Base-by-base conservation (phyloP, 2,113 vertebrate genomes). In the Sinocyclocheilus maitianheensis region DNA sequence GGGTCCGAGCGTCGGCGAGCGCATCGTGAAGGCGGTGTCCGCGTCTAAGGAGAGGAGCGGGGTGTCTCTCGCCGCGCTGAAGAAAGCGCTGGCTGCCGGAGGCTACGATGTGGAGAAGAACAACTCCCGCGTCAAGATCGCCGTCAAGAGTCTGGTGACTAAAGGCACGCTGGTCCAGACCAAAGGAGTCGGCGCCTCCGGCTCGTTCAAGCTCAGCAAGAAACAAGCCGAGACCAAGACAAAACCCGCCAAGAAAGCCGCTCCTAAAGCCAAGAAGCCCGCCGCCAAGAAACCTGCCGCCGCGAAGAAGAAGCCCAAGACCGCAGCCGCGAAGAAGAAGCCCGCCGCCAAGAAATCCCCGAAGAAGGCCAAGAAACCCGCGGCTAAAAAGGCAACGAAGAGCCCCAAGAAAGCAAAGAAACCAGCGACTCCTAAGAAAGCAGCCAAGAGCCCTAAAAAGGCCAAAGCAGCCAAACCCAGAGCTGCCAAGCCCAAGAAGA, bases 31-130 rank as follows among this genome's bases (percentile, higher is more conserved):
- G 43, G 46, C 46, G 7, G 65, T 83, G 40, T 72, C 81, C 4
- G 40, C 81, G 0, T 72, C 81, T 1, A 83, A 72, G 18, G 65
- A 72, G 65, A 71, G 65, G 24, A 72, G 46, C 46, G 78, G 78
- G 0, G 81, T 72, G n/a, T 72, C 65, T 22, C 65, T 83, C 63
- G 16, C 65, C 46, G 65, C 81, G 18, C 18, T 83, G 18, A 83
- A 83, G 65, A 83, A 83, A 83, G 77, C 77, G 9, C 30, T 78
- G 14, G 24, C 24, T 53, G 75, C 48, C 48, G 48, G 14, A 0
- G 75, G 75, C 14, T 77, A 77, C 24, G 75, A 77, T 18, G 75
- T 77, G 24, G 75, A 77, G 48, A 77, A 77, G 75, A 77, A 77
- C 24, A 77, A 78, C 30, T 78, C 77, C 30, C 77, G 76, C 26